These are phyloP conservation scores for Tachystola acroxantha DNA, from an alignment of 2,888 invertebrate genomes.

Conservation along the genomic window DNA sequence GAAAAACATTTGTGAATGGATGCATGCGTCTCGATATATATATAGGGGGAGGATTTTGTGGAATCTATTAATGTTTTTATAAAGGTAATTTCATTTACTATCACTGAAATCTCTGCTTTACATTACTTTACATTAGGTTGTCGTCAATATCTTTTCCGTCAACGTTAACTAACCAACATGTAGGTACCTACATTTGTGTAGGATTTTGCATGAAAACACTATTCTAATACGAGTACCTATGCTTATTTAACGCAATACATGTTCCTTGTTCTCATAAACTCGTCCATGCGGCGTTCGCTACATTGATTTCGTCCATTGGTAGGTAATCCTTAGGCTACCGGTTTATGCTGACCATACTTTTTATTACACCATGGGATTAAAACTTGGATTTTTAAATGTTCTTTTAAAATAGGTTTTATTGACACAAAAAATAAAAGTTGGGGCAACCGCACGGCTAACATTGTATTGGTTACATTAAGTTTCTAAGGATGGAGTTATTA, in stretches of 20 bases:
- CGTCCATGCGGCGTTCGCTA: too few relatives aligned
- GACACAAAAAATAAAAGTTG: constrained; percentile 6
- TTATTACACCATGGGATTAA: constrained; percentile 49
- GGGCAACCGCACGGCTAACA: constrained; percentile 8
- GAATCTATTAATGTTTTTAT: constrained; percentile 19
- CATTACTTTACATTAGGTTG: too few relatives aligned
- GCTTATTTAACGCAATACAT: too few relatives aligned
- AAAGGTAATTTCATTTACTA: background rate
- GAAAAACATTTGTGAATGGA: constrained; percentile 41
- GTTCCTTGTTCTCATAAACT: too few relatives aligned
- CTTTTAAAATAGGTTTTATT: constrained; percentile 4
- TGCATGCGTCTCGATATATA: constrained; percentile 41
- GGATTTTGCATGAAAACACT: too few relatives aligned
- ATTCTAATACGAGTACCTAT: too few relatives aligned
- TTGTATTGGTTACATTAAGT: constrained; percentile 20
- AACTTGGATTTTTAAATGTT: constrained; percentile 10
- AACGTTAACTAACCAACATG: too few relatives aligned
- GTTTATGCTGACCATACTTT: constrained; percentile 47
- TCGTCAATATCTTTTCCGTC: too few relatives aligned
- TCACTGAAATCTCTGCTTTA: background rate
- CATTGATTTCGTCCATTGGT: constrained; percentile 49
- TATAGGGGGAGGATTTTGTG: constrained; percentile 37
- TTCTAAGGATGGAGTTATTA: constrained; percentile 53
- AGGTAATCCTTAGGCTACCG: constrained; percentile 70
- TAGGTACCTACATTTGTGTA: too few relatives aligned